Evolutionary conservation across 2,797 vertebrate species (phyloP).

Genomic region (Gallinago nigripennis): DNA sequence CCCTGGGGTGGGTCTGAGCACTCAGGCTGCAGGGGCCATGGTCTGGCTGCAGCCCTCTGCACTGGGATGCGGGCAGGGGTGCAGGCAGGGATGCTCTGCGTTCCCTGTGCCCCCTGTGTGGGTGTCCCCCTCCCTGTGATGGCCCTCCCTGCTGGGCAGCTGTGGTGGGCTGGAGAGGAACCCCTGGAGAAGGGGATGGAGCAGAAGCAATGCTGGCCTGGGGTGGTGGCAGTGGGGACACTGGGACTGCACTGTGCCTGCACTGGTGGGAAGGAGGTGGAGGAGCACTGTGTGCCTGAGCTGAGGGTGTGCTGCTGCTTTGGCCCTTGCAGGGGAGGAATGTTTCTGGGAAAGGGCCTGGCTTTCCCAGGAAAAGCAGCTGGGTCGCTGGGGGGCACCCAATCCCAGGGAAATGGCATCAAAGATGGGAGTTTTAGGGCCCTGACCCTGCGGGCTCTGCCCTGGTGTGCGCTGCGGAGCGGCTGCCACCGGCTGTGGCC

Average conservation of each 20-base stretch:
- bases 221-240: background rate
- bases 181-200: background rate
- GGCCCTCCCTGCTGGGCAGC: background rate
- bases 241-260: background rate
- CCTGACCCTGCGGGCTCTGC: background rate
- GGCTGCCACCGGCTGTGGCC: background rate
- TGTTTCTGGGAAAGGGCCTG: background rate
- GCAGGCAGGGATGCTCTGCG: background rate
- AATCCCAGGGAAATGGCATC: background rate
- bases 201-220: background rate
- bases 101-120: background rate
- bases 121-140: background rate
- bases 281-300: accelerated
- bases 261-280: background rate
- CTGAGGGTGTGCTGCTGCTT: background rate
- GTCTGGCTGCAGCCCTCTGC: background rate
- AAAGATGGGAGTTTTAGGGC: background rate
- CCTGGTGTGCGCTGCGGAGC: accelerated
- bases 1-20: background rate
- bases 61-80: background rate
- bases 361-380: background rate
- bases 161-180: background rate
- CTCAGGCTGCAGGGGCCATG: accelerated
- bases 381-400: background rate
- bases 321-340: background rate